Conservation (phyloP, 2,888 invertebrate genomes). For the Clepsis dumicolana region DNA sequence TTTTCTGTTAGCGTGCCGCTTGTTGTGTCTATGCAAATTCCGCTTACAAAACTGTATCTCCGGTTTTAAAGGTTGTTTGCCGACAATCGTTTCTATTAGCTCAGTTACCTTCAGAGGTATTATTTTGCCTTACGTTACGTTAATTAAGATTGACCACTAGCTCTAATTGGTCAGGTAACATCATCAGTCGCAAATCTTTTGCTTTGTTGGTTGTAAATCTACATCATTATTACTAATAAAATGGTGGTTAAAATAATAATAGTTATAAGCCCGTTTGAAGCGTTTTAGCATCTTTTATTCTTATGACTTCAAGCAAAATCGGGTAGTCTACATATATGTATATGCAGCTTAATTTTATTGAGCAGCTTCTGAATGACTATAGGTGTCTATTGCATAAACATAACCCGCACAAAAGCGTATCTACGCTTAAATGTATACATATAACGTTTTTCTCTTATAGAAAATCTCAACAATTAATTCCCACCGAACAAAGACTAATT, state of each 20-base stretch:
- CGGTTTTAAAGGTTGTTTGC: slow-evolving; percentile 60
- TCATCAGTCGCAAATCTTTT: not conserved
- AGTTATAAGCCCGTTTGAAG: slow-evolving; percentile 6
- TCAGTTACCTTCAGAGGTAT: slow-evolving; percentile 26
- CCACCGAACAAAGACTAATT: slow-evolving; percentile 6
- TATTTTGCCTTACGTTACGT: slow-evolving; percentile 15
- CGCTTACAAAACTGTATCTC: slow-evolving; percentile 60
- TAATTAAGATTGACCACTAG: slow-evolving; percentile 1
- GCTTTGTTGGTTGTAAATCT: not conserved
- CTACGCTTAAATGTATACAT: not conserved
- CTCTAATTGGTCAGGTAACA: slow-evolving; percentile 9
- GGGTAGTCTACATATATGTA: not conserved
- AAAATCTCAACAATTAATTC: not conserved
- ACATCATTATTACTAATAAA: not conserved
- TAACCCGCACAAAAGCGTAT: not conserved
- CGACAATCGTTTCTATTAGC: slow-evolving; percentile 50
- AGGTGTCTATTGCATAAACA: not conserved
- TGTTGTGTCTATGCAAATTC: slow-evolving; percentile 67
- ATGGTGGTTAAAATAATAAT: slow-evolving; percentile 11
- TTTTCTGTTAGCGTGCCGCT: slow-evolving; percentile 55
- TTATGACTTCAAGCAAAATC: not conserved
- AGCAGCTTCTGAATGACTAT: not conserved
- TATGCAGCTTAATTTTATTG: not conserved
- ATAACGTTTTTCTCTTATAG: not conserved
- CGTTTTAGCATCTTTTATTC: not conserved